Evolutionary conservation across 2,888 invertebrate genomes (phyloP).

Genomic region (Sinopyrophorus schimmeli): DNA sequence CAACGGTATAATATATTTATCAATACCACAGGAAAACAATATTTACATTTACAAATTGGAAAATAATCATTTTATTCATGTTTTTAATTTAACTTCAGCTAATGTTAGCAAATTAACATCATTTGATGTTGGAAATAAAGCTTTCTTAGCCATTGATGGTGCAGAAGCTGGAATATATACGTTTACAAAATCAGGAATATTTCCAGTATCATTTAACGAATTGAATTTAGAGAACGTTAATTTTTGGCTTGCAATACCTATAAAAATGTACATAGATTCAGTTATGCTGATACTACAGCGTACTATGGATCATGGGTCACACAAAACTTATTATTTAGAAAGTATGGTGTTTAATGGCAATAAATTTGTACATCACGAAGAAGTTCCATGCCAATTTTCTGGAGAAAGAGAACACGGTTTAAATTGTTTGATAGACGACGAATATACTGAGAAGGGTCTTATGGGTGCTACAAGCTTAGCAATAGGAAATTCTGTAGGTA

Average conservation of each 20-base stretch:
- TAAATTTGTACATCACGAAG: constrained; percentile 50
- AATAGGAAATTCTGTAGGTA: constrained; percentile 43
- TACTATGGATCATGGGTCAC: constrained; percentile 43
- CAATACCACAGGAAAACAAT: constrained; percentile 46
- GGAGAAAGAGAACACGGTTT: constrained; percentile 44
- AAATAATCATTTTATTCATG: constrained; percentile 41
- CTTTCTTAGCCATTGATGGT: constrained; percentile 52
- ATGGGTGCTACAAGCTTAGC: constrained; percentile 43
- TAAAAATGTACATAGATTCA: constrained; percentile 55
- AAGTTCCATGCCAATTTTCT: constrained; percentile 47
- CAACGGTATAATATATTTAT: constrained; percentile 41
- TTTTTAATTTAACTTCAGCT: too few relatives aligned
- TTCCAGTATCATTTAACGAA: constrained; percentile 39
- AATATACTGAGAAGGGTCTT: constrained; percentile 41
- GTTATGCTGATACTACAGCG: constrained; percentile 54
- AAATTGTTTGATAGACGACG: constrained; percentile 45
- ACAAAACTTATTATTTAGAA: constrained; percentile 45
- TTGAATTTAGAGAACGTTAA: constrained; percentile 45
- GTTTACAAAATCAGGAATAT: constrained; percentile 41
- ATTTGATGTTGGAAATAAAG: constrained; percentile 49
- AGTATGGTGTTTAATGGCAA: constrained; percentile 47
- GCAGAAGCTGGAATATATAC: constrained; percentile 46
- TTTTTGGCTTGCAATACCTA: constrained; percentile 50
- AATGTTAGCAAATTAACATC: constrained; percentile 43
- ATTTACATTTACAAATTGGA: constrained; percentile 44